phyloP scores from a whole-genome alignment of 2,113 vertebrate species.

The Lophochroa leadbeateri region DNA sequence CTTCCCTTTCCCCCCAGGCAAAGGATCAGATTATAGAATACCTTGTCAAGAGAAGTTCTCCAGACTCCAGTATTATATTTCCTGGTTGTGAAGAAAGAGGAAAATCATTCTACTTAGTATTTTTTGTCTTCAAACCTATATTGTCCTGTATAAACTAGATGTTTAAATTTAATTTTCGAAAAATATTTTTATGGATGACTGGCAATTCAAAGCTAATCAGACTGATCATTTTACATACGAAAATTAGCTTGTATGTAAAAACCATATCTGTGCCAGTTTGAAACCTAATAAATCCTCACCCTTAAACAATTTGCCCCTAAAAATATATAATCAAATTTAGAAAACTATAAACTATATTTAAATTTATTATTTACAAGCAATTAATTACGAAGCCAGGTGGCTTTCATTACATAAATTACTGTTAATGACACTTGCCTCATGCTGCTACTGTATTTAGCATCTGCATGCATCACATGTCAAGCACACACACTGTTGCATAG shows the following conservation, averaged over 20 bases:
- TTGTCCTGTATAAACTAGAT: not conserved
- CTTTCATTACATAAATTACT: constrained; percentile 91
- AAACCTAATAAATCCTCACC: constrained; percentile 18
- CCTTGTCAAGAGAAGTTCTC: not conserved
- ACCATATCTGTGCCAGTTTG: not conserved
- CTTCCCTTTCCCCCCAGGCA: not conserved
- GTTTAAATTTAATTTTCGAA: not conserved
- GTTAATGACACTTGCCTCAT: constrained; percentile 95
- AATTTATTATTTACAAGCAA: constrained; percentile 95
- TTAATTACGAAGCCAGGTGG: constrained; percentile 93
- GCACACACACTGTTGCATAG: constrained; percentile 75
- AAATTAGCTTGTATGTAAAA: not conserved
- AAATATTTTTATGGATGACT: constrained; percentile 13
- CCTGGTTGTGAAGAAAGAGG: not conserved
- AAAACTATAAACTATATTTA: constrained; percentile 90
- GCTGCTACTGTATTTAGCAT: constrained; percentile 90
- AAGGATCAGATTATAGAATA: not conserved
- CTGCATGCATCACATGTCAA: constrained; percentile 87
- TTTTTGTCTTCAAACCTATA: not conserved
- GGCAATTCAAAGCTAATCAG: not conserved
- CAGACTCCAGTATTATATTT: not conserved
- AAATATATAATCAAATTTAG: constrained; percentile 80
- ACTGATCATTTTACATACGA: not conserved
- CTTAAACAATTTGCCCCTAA: constrained; percentile 66
- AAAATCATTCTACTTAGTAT: not conserved